Evolutionary conservation across 2,113 vertebrate species (phyloP), one percentile per base, ranked within the genome.

Genomic region (Corynorhinus townsendii): DNA sequence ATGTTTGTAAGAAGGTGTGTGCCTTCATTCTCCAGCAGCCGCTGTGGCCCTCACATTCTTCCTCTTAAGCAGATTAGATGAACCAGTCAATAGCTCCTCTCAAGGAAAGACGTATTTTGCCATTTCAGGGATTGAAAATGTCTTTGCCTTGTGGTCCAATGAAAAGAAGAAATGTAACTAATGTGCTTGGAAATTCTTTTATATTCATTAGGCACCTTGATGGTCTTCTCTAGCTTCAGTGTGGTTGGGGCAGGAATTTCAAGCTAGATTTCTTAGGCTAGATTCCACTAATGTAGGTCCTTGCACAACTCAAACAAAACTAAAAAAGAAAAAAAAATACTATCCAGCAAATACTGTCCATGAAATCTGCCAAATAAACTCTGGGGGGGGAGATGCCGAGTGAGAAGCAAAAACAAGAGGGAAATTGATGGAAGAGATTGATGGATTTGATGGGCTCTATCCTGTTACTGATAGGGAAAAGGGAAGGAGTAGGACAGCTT

Each of bases 1-100:
- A 86, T 69, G 66, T 97, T 96, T 98, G 77, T 86, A 95, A 92
- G 28, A 7, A 93, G 3, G 16, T 43, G 3, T 43, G 54, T 85
- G 22, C 43, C 83, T 93, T 96, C 73, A 92, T 22, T 7, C 69
- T 97, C 66, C 91, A 4, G 75, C 84, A 80, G 56, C 19, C 47
- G 19, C 85, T 54, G 19, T 66, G 62, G 90, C 40, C 79, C 89
- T 93, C 66, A 20, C 62, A 10, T 66, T 92, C 56, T 66, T 92
- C 43, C 9, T 33, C 28, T 26, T 0, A 6, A 76, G 73, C 43
- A 90, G 43, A 24, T 80, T 73, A 66, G 15, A 38, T 64, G 77
- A 94, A 62, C 11, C 68, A 85, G 73, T 76, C 87, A 92, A 71
- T 83, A 92, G 28, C 11, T 94, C 1, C 56, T 89, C 11, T 47